Evolutionary conservation across 2,113 vertebrate species (phyloP), one percentile per base, ranked within the genome.

Genomic region (Nyctereutes procyonoides): DNA sequence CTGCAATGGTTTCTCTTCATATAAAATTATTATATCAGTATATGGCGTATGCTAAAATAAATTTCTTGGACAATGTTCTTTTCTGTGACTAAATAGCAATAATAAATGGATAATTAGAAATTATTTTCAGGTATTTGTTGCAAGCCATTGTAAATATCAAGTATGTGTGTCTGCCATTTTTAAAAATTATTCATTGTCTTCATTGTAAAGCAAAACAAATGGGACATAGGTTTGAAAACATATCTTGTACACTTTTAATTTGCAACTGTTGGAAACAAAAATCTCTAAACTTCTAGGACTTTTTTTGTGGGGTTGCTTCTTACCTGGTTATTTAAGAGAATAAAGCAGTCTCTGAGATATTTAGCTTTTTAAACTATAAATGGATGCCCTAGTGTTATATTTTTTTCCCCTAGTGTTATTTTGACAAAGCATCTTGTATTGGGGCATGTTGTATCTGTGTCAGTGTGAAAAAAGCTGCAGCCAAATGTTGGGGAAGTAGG

Each of bases 51-150:
- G 87, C 88, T 98, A 88, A 98, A 97, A 96, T 97, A 98, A 96
- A 97, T 97, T 96, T 96, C 97, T 96, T 96, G 81, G 88, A 97
- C 65, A 97, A 67, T 97, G 88, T 93, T 98, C 74, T 97, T 97
- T 98, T 97, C 88, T 97, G 96, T 98, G 93, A 97, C 96, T 96
- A 95, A 96, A 97, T 95, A 98, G 97, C 97, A 98, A 98, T 98
- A 98, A 98, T 98, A 97, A 98, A 96, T 96, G 94, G 26, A 95
- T 97, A 96, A 92, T 69, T 96, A 97, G 95, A 95, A 88, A 90
- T 95, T 83, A 88, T 97, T 97, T 98, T 93, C 74, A 98, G 80
- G 93, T 97, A 95, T 98, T 97, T 95, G 77, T 96, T 73, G 93
- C 20, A 95, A 93, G 88, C 90, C 84, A 92, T 94, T 98, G 90